Evolutionary conservation across 1,140 invertebrate genomes (phyloP).

Genomic region (Pachyrhynchus sulphureomaculatus): DNA sequence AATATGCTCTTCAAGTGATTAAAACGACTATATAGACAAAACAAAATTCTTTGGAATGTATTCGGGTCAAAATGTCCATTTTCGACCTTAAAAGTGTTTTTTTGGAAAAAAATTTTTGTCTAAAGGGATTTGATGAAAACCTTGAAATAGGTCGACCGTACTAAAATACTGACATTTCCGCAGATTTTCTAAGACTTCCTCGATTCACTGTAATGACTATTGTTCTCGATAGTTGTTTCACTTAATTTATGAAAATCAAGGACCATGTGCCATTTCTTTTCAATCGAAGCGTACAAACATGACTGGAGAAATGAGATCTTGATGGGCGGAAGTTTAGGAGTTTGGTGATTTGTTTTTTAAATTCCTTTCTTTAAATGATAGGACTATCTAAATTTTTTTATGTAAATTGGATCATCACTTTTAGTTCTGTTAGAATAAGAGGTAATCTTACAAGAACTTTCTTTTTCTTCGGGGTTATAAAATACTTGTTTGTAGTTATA

Average conservation of each 20-base stretch:
- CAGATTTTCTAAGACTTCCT: slow-evolving; percentile 49
- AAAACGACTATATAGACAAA: slow-evolving; percentile 44
- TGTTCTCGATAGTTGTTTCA: slow-evolving; percentile 31
- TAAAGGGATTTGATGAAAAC: slow-evolving; percentile 29
- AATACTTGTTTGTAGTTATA: slow-evolving; percentile 1
- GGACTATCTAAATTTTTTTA: slow-evolving; percentile 1
- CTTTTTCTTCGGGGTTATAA: slow-evolving; percentile 5
- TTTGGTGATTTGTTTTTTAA: slow-evolving; percentile 3
- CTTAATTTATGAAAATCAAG: slow-evolving; percentile 13
- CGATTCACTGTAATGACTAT: slow-evolving; percentile 44
- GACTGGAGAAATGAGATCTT: slow-evolving; percentile 2
- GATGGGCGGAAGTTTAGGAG: not conserved
- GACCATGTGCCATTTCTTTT: slow-evolving; percentile 25
- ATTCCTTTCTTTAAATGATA: slow-evolving; percentile 7
- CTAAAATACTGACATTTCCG: slow-evolving; percentile 46
- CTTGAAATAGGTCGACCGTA: slow-evolving; percentile 32
- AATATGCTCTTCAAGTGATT: slow-evolving; percentile 2
- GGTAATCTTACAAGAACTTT: not conserved
- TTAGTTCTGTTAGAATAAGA: slow-evolving; percentile 8
- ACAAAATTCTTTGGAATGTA: slow-evolving; percentile 34
- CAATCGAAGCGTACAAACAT: slow-evolving; percentile 6
- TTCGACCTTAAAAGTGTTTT: slow-evolving; percentile 26
- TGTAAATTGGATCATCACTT: not conserved
- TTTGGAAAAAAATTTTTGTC: slow-evolving; percentile 7
- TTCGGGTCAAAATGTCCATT: slow-evolving; percentile 30